These are phyloP conservation scores for Squalus acanthias DNA, from an alignment of 2,797 vertebrate genomes.

Conservation along the genomic window DNA sequence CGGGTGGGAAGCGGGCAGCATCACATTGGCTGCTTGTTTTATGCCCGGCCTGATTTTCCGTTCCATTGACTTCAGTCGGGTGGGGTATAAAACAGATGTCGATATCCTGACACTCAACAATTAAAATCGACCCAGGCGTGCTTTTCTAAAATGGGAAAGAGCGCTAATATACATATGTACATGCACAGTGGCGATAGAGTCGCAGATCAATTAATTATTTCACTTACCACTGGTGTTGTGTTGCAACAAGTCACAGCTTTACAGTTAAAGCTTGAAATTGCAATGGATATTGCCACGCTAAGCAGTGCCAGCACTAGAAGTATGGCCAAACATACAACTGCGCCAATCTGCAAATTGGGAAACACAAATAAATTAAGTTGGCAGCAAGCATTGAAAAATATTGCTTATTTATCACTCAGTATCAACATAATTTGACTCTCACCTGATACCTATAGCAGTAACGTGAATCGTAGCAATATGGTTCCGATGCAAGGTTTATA, in stretches of 20 bases:
- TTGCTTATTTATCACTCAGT: not conserved
- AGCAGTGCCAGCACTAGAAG: not conserved
- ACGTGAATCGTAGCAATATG: not conserved
- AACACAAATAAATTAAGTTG: not conserved
- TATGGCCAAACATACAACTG: not conserved
- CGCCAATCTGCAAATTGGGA: not conserved
- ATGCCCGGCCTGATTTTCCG: too few species aligned
- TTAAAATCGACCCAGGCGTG: not conserved
- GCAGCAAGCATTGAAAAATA: not conserved
- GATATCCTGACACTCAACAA: not conserved
- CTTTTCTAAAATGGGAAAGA: not conserved
- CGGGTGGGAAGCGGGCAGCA: too few species aligned
- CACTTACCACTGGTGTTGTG: not conserved
- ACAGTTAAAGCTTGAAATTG: not conserved
- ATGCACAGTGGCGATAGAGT: not conserved
- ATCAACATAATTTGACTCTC: not conserved
- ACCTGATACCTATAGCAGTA: not conserved
- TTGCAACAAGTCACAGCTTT: not conserved
- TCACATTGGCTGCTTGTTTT: too few species aligned
- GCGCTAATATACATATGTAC: not conserved
- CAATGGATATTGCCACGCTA: not conserved
- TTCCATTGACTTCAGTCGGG: too few species aligned
- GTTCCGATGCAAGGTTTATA: fast-evolving
- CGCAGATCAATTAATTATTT: not conserved
- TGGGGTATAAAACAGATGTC: too few species aligned